phyloP scores from a whole-genome alignment of 2,888 invertebrate species.

The Xestia rhomboidea region DNA sequence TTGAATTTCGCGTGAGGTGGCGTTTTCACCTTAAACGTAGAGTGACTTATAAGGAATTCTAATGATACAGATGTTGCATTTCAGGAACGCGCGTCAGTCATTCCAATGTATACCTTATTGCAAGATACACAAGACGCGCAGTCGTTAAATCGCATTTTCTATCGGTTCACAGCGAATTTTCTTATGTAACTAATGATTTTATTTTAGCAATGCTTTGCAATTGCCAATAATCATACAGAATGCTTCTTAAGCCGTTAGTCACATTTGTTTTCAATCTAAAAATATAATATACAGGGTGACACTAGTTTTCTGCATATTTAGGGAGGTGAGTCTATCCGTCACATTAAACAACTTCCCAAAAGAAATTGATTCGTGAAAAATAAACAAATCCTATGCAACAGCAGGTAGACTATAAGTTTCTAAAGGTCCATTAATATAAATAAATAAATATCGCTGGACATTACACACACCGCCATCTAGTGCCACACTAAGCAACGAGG shows the following conservation, averaged over 20 bases:
- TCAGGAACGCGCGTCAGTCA: neutral
- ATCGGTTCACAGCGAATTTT: neutral
- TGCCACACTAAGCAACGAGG: no score
- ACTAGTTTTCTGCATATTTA: neutral
- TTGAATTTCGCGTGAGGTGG: no score
- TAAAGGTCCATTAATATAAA: no score
- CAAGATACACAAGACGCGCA: neutral
- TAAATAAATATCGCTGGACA: no score
- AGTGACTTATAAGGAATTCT: neutral
- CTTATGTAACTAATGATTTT: constrained; percentile 17
- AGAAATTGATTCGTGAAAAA: neutral
- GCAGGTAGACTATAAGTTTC: neutral
- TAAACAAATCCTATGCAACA: neutral
- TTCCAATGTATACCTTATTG: constrained; percentile 6
- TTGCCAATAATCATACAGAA: neutral
- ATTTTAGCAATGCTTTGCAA: constrained; percentile 39
- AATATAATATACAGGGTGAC: neutral
- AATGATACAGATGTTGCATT: neutral
- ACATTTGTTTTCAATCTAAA: neutral
- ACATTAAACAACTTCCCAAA: neutral
- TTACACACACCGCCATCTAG: no score
- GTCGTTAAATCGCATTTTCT: constrained; percentile 2
- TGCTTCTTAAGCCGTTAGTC: constrained; percentile 5
- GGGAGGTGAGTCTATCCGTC: neutral
- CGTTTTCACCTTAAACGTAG: neutral